Conservation (phyloP, 2,113 vertebrate species). For the Hyla sarda region DNA sequence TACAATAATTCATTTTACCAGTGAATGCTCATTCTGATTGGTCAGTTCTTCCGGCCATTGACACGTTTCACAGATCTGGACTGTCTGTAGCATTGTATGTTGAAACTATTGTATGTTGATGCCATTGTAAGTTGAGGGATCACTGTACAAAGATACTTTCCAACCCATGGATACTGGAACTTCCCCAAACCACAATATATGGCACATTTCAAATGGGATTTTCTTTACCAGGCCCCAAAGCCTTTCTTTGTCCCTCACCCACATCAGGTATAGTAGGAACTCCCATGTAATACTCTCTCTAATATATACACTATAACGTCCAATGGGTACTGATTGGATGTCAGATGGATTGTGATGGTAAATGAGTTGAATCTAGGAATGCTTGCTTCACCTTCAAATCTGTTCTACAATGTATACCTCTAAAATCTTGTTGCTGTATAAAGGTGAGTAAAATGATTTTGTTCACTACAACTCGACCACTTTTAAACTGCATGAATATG, state of each 20-base stretch:
- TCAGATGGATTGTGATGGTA: not conserved
- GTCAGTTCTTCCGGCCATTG: too few species aligned
- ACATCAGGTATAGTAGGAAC: not conserved
- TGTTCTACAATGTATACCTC: not conserved
- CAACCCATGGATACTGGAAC: not conserved
- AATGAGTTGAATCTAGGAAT: too few species aligned
- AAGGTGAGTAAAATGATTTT: not conserved
- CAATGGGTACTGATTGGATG: not conserved
- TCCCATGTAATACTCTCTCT: not conserved
- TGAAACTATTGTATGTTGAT: too few species aligned
- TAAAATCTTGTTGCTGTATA: not conserved
- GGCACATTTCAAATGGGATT: not conserved
- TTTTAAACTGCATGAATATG: too few species aligned
- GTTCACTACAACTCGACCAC: too few species aligned
- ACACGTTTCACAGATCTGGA: too few species aligned
- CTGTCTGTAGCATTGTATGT: too few species aligned
- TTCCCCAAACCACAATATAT: not conserved
- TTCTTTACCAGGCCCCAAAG: not conserved
- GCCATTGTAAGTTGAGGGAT: too few species aligned
- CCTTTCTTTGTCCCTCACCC: not conserved
- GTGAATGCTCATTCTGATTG: too few species aligned
- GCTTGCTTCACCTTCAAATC: not conserved
- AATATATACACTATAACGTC: too few species aligned
- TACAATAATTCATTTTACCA: too few species aligned
- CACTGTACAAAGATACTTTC: not conserved